phyloP scores from a whole-genome alignment of 64 coral and sea anemone species.

The Catalaphyllia jardinei region DNA sequence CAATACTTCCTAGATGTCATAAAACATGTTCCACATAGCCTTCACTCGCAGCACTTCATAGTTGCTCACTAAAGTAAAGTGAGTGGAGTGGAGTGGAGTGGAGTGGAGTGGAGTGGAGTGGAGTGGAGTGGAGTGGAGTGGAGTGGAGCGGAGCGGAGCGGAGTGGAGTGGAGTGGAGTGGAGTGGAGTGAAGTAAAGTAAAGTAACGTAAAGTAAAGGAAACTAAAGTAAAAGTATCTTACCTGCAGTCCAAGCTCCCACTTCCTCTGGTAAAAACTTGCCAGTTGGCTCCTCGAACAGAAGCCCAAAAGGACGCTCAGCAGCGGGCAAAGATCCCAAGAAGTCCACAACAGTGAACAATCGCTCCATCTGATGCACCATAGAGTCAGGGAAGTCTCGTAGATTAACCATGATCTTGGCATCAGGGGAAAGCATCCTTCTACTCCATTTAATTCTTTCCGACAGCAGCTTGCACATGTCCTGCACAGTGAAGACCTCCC shows the following conservation, averaged over 20 bases:
- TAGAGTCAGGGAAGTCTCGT: conserved; percentile 43
- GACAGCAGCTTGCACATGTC: conserved; percentile 47
- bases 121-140: no score
- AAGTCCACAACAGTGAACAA: conserved; percentile 45
- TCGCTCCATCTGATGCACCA: conserved; percentile 31
- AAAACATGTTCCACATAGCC: no score
- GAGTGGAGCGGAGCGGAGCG: no score
- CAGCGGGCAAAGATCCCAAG: conserved; percentile 21
- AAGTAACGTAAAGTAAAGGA: no score
- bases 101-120: no score
- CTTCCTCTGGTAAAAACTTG: neutral
- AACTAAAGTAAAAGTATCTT: no score
- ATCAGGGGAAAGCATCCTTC: conserved; percentile 23
- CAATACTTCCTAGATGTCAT: no score
- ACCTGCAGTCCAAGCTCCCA: neutral
- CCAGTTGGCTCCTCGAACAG: conserved; percentile 20
- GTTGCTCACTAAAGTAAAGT: no score
- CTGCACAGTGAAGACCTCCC: conserved; percentile 32
- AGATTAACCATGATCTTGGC: conserved; percentile 51
- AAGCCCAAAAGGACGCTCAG: conserved; percentile 57
- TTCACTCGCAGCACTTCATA: no score
- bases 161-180: no score
- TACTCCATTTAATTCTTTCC: conserved; percentile 52
- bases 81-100: no score
- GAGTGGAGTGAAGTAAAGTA: no score